phyloP scores from a whole-genome alignment of 1,140 invertebrate species.

The Aricia agestis region DNA sequence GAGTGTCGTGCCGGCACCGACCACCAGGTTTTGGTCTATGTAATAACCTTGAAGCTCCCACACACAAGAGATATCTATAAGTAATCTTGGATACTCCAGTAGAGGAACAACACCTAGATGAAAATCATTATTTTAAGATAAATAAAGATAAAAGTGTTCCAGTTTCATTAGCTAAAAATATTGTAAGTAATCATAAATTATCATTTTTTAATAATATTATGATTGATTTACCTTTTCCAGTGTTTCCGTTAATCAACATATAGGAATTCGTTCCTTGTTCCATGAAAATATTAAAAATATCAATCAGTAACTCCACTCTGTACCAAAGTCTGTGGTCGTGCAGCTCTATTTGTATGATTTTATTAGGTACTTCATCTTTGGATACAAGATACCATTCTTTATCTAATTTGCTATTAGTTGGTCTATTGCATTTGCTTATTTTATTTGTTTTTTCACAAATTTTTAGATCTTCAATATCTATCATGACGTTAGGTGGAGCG shows the following conservation, averaged over 20 bases:
- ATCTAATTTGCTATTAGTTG: background rate
- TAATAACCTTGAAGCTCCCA: slow-evolving; percentile 77
- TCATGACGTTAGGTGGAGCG: slow-evolving; percentile 20
- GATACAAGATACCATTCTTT: slow-evolving; percentile 49
- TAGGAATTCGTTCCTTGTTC: slow-evolving; percentile 50
- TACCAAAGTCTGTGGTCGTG: slow-evolving; percentile 50
- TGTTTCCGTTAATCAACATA: slow-evolving; percentile 77
- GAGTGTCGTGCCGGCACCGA: slow-evolving; percentile 81
- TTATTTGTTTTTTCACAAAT: slow-evolving; percentile 38
- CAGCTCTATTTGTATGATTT: slow-evolving; percentile 40
- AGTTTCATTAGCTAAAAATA: too few relatives aligned
- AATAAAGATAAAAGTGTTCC: too few relatives aligned
- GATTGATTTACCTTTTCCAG: slow-evolving; percentile 53
- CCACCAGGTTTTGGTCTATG: slow-evolving; percentile 69
- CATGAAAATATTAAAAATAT: slow-evolving; percentile 45
- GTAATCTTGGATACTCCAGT: slow-evolving; percentile 78
- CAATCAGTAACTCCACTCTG: slow-evolving; percentile 34
- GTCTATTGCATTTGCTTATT: background rate
- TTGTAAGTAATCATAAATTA: too few relatives aligned
- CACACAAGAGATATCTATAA: slow-evolving; percentile 83
- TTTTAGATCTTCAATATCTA: slow-evolving; percentile 54
- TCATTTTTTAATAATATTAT: background rate
- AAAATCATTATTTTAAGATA: background rate
- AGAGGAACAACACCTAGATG: slow-evolving; percentile 81
- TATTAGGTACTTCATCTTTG: slow-evolving; percentile 33